A percentile compares a stretch with the other conserved stretches of the same genome.
Conservation (phyloP, 2,797 vertebrate genomes). For the Hippocampus kuda region DNA sequence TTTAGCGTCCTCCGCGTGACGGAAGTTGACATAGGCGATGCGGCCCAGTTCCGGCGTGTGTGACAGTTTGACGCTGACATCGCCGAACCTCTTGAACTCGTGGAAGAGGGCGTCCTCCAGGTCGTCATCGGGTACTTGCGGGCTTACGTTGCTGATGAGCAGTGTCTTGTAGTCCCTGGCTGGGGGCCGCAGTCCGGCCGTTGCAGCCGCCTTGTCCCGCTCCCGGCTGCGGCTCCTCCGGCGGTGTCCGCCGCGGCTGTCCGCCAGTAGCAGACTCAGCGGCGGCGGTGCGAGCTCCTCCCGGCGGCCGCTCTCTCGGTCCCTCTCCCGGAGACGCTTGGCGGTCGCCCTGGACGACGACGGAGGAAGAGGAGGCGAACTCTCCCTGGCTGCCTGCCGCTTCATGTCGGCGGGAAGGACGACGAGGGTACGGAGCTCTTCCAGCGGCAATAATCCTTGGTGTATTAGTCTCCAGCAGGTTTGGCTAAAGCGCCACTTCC, state of each 20-base stretch:
- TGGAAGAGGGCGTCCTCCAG: slow-evolving; percentile 92
- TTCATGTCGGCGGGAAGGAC: slow-evolving; percentile 70
- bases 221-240: slow-evolving; percentile 71
- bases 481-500: slow-evolving; percentile 6
- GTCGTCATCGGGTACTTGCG: slow-evolving; percentile 86
- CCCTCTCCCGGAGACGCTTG: slow-evolving; percentile 74
- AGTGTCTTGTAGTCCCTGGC: slow-evolving; percentile 88
- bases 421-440: slow-evolving; percentile 50
- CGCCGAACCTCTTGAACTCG: slow-evolving; percentile 94
- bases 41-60: slow-evolving; percentile 91
- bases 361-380: slow-evolving; percentile 66
- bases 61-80: slow-evolving; percentile 90
- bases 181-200: slow-evolving; percentile 46
- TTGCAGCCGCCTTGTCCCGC: slow-evolving; percentile 62
- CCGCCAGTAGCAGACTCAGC: slow-evolving; percentile 64
- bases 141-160: slow-evolving; percentile 87
- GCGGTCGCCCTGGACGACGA: slow-evolving; percentile 52
- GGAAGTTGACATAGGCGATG: slow-evolving; percentile 91
- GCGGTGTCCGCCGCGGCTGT: slow-evolving; percentile 60
- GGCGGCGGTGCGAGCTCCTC: slow-evolving; percentile 58
- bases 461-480: slow-evolving; percentile 21
- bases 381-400: slow-evolving; percentile 87
- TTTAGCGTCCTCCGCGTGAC: slow-evolving; percentile 86
- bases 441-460: slow-evolving; percentile 42
- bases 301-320: slow-evolving; percentile 57